Evolutionary conservation across 2,888 invertebrate species (phyloP).

Genomic region (Antheraea assamensis): DNA sequence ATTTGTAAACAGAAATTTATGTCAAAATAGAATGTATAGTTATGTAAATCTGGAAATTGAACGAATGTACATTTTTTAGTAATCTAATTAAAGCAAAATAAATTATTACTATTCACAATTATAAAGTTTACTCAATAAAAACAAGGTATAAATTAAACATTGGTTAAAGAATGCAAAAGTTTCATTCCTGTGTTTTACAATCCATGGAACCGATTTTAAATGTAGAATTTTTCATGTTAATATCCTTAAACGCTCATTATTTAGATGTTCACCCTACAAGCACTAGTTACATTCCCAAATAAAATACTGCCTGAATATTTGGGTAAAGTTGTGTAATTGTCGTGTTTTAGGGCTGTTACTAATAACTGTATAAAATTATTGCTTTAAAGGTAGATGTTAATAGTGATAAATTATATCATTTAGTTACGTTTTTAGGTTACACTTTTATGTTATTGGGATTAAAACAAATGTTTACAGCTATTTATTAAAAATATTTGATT

Average conservation of each 20-base stretch:
- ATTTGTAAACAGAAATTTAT: too few species aligned
- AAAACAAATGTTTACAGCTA: background rate
- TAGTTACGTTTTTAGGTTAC: background rate
- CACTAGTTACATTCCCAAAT: background rate
- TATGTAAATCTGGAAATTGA: too few species aligned
- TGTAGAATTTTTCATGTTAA: slow-evolving; percentile 1
- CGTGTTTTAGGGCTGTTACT: slow-evolving; percentile 10
- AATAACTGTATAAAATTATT: slow-evolving; percentile 13
- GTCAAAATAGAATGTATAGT: too few species aligned
- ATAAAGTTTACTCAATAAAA: background rate
- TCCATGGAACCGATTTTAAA: background rate
- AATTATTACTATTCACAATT: background rate
- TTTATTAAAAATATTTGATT: too few species aligned
- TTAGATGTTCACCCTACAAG: slow-evolving; percentile 4
- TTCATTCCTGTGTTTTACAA: background rate
- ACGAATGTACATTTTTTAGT: background rate
- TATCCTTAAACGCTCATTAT: background rate
- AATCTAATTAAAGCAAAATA: background rate
- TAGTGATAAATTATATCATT: background rate
- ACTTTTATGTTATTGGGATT: background rate
- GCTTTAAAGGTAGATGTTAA: background rate
- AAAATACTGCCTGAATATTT: slow-evolving; percentile 11
- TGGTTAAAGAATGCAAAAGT: background rate
- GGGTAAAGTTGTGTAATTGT: slow-evolving; percentile 1
- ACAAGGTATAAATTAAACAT: background rate